A percentile compares a stretch with the other conserved stretches of the same genome.
phyloP scores from a whole-genome alignment of 2,888 invertebrate genomes.

The Zhengitettix transpicula region DNA sequence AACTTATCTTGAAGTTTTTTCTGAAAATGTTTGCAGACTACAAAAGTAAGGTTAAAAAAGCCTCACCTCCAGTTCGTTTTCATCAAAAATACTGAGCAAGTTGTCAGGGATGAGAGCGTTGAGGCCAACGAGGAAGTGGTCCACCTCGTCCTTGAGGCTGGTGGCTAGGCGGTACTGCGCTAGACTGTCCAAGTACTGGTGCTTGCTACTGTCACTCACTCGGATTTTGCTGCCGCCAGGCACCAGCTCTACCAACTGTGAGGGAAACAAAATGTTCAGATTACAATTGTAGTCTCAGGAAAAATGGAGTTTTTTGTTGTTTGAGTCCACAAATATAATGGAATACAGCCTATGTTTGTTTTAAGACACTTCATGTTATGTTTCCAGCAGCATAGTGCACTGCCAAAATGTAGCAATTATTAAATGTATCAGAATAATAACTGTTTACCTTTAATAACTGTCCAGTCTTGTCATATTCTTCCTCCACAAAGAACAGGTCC shows the following conservation, averaged over 20 bases:
- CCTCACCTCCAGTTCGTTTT: conserved; percentile 82
- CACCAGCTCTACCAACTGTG: conserved; percentile 54
- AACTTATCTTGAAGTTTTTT: too few species aligned
- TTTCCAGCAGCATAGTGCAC: not conserved
- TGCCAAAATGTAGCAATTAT: not conserved
- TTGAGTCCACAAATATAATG: not conserved
- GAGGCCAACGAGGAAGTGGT: conserved; percentile 76
- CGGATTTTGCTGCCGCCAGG: conserved; percentile 62
- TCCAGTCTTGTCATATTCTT: conserved; percentile 66
- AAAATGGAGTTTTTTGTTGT: not conserved
- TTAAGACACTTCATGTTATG: not conserved
- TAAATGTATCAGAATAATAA: not conserved
- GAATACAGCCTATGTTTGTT: not conserved
- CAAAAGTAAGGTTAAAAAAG: too few species aligned
- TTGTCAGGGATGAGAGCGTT: conserved; percentile 85
- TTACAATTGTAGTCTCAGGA: not conserved
- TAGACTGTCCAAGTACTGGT: conserved; percentile 71
- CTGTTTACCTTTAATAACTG: conserved; percentile 46
- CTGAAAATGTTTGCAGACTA: too few species aligned
- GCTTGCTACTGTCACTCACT: conserved; percentile 59
- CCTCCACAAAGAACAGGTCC: conserved; percentile 78
- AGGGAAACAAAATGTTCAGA: conserved; percentile 2
- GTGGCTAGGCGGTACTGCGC: conserved; percentile 78
- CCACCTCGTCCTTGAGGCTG: conserved; percentile 66
- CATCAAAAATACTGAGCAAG: conserved; percentile 85